phyloP scores from a whole-genome alignment of 2,113 vertebrate species.

The Lutjanus erythropterus region DNA sequence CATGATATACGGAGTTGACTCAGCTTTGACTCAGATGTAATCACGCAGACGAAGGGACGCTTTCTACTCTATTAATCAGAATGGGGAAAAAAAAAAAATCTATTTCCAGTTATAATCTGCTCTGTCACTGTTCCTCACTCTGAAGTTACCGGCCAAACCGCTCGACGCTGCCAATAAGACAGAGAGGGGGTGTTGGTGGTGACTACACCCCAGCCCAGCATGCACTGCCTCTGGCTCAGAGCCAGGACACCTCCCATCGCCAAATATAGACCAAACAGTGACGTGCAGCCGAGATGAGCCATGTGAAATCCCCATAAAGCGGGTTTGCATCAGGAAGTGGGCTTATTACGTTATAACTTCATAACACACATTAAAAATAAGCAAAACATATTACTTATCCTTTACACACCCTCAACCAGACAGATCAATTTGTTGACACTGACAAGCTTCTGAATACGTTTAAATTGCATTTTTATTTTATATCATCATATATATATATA shows the following conservation, averaged over 20 bases:
- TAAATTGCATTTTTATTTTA: neutral
- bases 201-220: conserved; percentile 75
- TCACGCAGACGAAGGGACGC: neutral
- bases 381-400: neutral
- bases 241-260: conserved; percentile 80
- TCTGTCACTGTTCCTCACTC: conserved; percentile 42
- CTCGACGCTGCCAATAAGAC: conserved; percentile 24
- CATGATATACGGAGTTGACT: conserved; percentile 3
- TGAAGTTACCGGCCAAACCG: conserved; percentile 45
- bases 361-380: neutral
- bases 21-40: neutral
- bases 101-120: conserved; percentile 40
- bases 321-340: conserved; percentile 78
- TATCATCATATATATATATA: neutral
- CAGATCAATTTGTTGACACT: neutral
- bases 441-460: neutral
- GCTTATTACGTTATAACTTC: conserved; percentile 37
- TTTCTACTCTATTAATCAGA: conserved; percentile 7
- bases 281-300: conserved; percentile 77
- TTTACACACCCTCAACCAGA: neutral
- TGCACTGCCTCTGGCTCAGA: conserved; percentile 62
- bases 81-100: neutral
- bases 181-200: conserved; percentile 46
- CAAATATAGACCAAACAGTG: conserved; percentile 84
- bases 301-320: conserved; percentile 83